These are phyloP conservation scores for Scaptomyza pallida DNA, from an alignment of 1,140 invertebrate species.

Conservation along the genomic window DNA sequence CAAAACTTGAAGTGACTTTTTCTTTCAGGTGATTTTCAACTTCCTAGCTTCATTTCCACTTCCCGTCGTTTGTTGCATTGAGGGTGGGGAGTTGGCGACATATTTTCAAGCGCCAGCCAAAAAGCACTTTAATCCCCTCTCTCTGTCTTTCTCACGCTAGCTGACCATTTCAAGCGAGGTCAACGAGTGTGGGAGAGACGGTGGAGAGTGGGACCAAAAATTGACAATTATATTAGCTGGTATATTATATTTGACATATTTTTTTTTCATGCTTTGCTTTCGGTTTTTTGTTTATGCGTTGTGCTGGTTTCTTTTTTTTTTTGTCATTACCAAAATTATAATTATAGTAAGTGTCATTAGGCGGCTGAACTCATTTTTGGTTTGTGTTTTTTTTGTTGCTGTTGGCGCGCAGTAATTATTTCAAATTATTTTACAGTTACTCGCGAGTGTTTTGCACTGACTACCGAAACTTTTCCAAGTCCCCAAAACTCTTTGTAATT, in stretches of 20 bases:
- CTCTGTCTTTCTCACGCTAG: slow-evolving; percentile 59
- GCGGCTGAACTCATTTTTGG: slow-evolving; percentile 74
- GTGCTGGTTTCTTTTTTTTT: slow-evolving; percentile 35
- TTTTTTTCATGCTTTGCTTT: slow-evolving; percentile 56
- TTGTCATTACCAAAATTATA: slow-evolving; percentile 82
- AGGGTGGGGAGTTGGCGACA: slow-evolving; percentile 16
- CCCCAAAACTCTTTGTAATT: slow-evolving; percentile 31
- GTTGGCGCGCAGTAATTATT: slow-evolving; percentile 57
- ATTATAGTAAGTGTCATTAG: slow-evolving; percentile 81
- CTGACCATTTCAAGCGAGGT: slow-evolving; percentile 48
- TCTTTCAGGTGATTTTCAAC: slow-evolving; percentile 19
- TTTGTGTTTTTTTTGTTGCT: too few species aligned
- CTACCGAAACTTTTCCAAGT: slow-evolving; percentile 14
- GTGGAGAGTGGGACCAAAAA: slow-evolving; percentile 19
- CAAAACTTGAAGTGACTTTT: neutral
- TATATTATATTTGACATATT: slow-evolving; percentile 81
- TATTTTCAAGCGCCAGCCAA: slow-evolving; percentile 1
- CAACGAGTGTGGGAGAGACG: slow-evolving; percentile 1
- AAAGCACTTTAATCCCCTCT: too few species aligned
- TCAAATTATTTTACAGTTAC: slow-evolving; percentile 77
- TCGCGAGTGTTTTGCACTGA: slow-evolving; percentile 1
- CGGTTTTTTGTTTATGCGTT: slow-evolving; percentile 15
- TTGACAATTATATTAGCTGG: slow-evolving; percentile 77
- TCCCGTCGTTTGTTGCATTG: slow-evolving; percentile 9
- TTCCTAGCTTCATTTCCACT: slow-evolving; percentile 36